Evolutionary conservation across 2,888 invertebrate species (phyloP).

Genomic region (Rhogogaster chlorosoma): DNA sequence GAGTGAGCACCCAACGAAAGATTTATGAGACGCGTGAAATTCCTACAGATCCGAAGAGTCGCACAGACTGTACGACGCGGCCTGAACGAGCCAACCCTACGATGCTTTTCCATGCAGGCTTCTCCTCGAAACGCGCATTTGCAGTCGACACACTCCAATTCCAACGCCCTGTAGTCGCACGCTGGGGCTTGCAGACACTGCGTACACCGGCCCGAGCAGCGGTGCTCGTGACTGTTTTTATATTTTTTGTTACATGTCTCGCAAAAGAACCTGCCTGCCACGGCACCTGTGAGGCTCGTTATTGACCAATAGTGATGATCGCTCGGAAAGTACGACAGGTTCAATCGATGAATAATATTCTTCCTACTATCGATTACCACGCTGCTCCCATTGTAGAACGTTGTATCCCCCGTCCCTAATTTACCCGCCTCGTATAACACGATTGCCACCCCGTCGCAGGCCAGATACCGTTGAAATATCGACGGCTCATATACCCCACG

Average conservation of each 20-base stretch:
- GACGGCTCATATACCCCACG: not conserved
- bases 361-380: not conserved
- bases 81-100: not conserved
- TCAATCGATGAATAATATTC: not conserved
- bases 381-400: slow-evolving; percentile 38
- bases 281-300: not conserved
- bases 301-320: slow-evolving; percentile 32
- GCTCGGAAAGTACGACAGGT: slow-evolving; percentile 26
- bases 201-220: not conserved
- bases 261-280: too few species aligned
- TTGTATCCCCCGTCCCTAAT: not conserved
- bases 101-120: not conserved
- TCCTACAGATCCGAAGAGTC: not conserved
- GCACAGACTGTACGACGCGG: not conserved
- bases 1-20: too few species aligned
- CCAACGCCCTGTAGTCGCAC: not conserved
- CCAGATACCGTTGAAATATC: slow-evolving; percentile 41
- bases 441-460: slow-evolving; percentile 11
- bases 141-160: not conserved
- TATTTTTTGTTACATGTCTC: not conserved
- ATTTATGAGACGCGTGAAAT: not conserved
- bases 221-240: not conserved
- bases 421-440: slow-evolving; percentile 31
- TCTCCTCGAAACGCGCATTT: not conserved
- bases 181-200: not conserved